These are phyloP conservation scores for Amphipoea lucens DNA, from an alignment of 2,888 invertebrate species.

Conservation along the genomic window DNA sequence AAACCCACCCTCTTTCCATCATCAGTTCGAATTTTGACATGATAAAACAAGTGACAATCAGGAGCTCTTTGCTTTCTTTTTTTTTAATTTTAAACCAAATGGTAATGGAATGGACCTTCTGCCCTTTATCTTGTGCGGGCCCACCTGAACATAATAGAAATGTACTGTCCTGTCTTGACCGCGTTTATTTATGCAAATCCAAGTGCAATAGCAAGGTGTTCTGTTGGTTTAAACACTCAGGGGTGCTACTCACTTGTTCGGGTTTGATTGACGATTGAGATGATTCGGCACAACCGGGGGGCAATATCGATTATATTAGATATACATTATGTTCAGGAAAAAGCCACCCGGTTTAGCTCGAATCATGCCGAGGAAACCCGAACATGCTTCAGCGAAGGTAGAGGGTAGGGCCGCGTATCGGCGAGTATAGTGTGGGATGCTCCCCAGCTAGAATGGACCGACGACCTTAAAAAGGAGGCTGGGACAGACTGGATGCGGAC, in stretches of 20 bases:
- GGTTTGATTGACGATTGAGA: neutral
- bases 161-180: constrained; percentile 40
- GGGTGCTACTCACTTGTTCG: neutral
- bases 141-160: constrained; percentile 45
- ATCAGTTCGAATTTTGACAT: no score
- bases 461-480: no score
- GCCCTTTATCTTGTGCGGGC: neutral
- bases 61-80: no score
- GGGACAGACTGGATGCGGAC: no score
- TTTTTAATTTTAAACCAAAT: no score
- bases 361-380: neutral
- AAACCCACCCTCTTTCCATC: no score
- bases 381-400: neutral
- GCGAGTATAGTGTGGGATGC: no score
- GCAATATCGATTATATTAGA: neutral
- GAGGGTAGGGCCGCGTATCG: no score
- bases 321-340: neutral
- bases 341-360: neutral
- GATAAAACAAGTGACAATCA: no score
- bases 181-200: constrained; percentile 28
- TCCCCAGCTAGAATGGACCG: no score
- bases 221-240: constrained; percentile 28
- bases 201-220: constrained; percentile 35
- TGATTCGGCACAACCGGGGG: no score
- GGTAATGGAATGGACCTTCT: constrained; percentile 17